Evolutionary conservation across 2,797 vertebrate genomes (phyloP), one percentile per base, ranked within the genome.

Genomic region (Geotria australis): DNA sequence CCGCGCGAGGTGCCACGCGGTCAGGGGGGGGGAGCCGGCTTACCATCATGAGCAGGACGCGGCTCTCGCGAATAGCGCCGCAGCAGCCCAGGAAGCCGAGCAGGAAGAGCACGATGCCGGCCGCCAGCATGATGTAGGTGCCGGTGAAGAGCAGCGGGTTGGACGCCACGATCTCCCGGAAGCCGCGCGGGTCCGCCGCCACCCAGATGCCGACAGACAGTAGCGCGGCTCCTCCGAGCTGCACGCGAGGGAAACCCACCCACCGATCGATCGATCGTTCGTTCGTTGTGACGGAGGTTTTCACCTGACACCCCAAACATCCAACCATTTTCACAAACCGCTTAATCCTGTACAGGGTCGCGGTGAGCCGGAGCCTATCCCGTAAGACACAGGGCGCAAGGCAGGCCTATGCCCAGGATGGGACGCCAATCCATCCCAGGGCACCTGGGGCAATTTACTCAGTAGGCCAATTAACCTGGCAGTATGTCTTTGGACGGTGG

Each of bases 201-300:
- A 94, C 83, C 88, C 85, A 93, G 64, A 85, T 78, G 15, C 85
- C 86, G 3, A 89, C 67, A 59, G 83, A 82, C 46, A 96, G 76
- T 63, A 96, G 77, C 70, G 83, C 86, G 1, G 80, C 78, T 47
- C 88, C 88, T 7, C 85, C 83, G 62, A 93, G 72, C 86, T 94
- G 74, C 46, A 48, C 63, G 4, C 48, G n/a, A n/a, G 24, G 24
- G 24, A 38, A 38, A n/a, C n/a, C n/a, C n/a, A n/a, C n/a, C 24
- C 5, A 38, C 38, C 38, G 24, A 38, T 5, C 24, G 24, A 38
- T 38, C 24, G 38, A 38, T 38, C 24, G 38, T 38, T 38, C 24
- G 24, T 38, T 38, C 24, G 38, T 38, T 38, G 57, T 47, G 57
- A 47, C 56, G 47, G 46, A 13, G 8, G 14, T 56, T 7, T 47